Evolutionary conservation across 2,888 invertebrate species (phyloP), one percentile per base, ranked within the genome.

Genomic region (Argyra leucocephala): DNA sequence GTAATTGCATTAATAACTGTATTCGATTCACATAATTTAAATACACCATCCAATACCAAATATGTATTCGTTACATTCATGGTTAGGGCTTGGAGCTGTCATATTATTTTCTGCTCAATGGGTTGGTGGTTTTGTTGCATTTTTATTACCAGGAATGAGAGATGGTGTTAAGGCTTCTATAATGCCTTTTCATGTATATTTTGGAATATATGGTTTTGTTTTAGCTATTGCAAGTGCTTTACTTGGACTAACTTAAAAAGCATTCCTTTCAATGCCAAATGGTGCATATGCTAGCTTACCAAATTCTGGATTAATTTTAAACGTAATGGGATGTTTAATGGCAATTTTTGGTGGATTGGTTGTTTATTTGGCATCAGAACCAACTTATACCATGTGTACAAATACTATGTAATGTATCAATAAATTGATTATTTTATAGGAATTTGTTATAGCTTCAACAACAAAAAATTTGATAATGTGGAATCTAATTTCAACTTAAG

Each of bases 211-310:
- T 64, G 87, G 89, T 69, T 91, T 92, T 74, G 79, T 87, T 9
- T 77, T 89, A 72, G 87, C 88, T 2, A 80, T 87, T 57, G 83
- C 85, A 5, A 82, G 90, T 10, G 85, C 88, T 24, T 78, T 91
- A 15, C 82, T 88, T 74, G 94, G 94, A 18, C 81, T 93, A 18
- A 85, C 86, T 7, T 93, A 95, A 74, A 90, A 92, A 76, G 87
- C 88, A 1, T 76, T 89, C 31, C 91, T 82, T 70, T 68, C 75
- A 48, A 69, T 83, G 82, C 24, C 64, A 26, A 61, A 24, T 31
- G 15, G 2, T 24, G 10, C 18, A n/a, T 85, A 85, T 69, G 68
- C 76, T 0, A 58, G 76, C 0, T 74, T 86, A 36, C 80, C 82
- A 0, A 71, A 82, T 1, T 86, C 89, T 76, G 89, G 83, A 1